These are phyloP conservation scores for Neomicropteryx cornuta DNA, from an alignment of 1,140 invertebrate species.

Conservation along the genomic window DNA sequence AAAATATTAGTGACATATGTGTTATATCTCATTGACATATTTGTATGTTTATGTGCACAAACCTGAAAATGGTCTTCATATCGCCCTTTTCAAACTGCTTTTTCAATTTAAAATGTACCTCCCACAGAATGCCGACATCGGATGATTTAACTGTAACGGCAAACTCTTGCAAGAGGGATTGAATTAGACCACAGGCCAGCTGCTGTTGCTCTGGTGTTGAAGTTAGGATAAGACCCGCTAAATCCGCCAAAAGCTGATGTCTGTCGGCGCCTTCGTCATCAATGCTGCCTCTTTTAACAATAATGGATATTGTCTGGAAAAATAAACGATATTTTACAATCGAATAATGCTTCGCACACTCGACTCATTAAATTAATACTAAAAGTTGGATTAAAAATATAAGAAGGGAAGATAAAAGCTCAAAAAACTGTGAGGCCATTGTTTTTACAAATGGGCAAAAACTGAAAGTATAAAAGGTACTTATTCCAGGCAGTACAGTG, in stretches of 20 bases:
- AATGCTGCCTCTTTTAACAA: slow-evolving; percentile 71
- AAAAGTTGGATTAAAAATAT: too few species aligned
- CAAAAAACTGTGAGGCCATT: too few species aligned
- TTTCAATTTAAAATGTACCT: slow-evolving; percentile 75
- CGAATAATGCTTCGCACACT: too few species aligned
- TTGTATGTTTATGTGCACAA: too few species aligned
- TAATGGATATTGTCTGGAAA: slow-evolving; percentile 72
- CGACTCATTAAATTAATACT: too few species aligned
- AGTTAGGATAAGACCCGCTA: slow-evolving; percentile 33
- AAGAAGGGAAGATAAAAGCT: too few species aligned
- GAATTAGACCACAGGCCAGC: slow-evolving; percentile 70
- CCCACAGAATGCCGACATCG: slow-evolving; percentile 76
- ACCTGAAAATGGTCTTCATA: slow-evolving; percentile 67
- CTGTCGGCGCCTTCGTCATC: slow-evolving; percentile 59
- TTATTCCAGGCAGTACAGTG: too few species aligned
- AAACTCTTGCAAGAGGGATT: slow-evolving; percentile 78
- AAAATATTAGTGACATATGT: too few species aligned
- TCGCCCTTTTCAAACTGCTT: slow-evolving; percentile 72
- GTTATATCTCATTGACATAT: too few species aligned
- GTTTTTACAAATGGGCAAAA: too few species aligned
- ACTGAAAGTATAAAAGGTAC: too few species aligned
- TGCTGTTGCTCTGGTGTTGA: slow-evolving; percentile 47
- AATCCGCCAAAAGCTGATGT: slow-evolving; percentile 56
- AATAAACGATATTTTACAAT: too few species aligned
- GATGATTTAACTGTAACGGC: slow-evolving; percentile 73